A percentile compares a stretch with the other conserved stretches of the same genome.
Conservation (phyloP, 2,888 invertebrate genomes). For the Volucella bombylans region DNA sequence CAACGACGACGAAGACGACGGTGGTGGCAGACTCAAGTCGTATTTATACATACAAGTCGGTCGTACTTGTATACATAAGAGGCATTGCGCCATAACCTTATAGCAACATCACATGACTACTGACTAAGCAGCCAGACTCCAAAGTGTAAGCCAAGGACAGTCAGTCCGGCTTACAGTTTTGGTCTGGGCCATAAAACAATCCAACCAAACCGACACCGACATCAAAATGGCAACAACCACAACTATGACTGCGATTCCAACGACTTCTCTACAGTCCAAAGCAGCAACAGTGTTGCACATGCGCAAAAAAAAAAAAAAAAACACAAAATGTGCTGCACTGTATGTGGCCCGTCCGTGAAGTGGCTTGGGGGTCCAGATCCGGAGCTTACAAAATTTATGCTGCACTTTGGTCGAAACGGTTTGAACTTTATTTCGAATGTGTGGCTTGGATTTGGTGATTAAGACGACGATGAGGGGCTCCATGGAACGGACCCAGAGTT, state of each 20-base stretch:
- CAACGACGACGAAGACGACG: constrained; percentile 7
- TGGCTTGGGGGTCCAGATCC: constrained; percentile 43
- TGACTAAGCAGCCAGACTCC: constrained; percentile 69
- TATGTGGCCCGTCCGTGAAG: no score
- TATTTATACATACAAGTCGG: constrained; percentile 40
- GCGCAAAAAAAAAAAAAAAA: constrained; percentile 9
- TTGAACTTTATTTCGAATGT: constrained; percentile 71
- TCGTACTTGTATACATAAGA: constrained; percentile 39
- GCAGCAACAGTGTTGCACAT: constrained; percentile 50
- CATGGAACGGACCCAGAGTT: constrained; percentile 12
- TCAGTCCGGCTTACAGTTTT: constrained; percentile 72
- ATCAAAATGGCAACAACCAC: no score
- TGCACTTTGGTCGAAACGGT: constrained; percentile 70
- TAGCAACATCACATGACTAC: constrained; percentile 46
- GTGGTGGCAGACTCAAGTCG: constrained; percentile 1
- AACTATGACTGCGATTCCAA: no score
- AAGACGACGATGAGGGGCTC: constrained; percentile 37
- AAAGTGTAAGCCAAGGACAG: constrained; percentile 74
- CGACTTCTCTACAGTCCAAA: no score
- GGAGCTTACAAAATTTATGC: constrained; percentile 58
- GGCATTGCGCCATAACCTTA: constrained; percentile 69
- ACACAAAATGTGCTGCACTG: not conserved
- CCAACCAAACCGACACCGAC: constrained; percentile 59
- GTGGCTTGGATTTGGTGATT: constrained; percentile 4
- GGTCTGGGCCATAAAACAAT: constrained; percentile 73